A percentile compares a stretch with the other conserved stretches of the same genome.
These are phyloP conservation scores for Decapterus maruadsi DNA, from an alignment of 2,797 vertebrate genomes.

Conservation along the genomic window DNA sequence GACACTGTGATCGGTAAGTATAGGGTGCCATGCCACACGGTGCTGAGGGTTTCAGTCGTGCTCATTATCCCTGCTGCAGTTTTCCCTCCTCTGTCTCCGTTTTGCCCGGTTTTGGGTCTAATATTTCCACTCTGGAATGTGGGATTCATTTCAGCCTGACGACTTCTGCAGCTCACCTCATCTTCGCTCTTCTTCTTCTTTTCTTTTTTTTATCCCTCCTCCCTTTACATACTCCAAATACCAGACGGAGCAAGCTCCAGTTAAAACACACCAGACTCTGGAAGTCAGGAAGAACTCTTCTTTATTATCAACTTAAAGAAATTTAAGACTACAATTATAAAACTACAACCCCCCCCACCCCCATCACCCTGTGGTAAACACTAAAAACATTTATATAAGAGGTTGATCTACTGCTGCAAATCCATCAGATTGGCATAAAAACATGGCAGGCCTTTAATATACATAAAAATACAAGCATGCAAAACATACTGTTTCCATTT, in stretches of 20 bases:
- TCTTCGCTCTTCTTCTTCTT: not conserved
- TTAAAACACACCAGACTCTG: constrained; percentile 35
- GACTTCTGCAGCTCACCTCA: constrained; percentile 73
- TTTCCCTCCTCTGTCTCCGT: not conserved
- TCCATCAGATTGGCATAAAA: not conserved
- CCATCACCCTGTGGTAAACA: not conserved
- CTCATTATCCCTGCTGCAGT: constrained; percentile 1
- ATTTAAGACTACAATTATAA: constrained; percentile 3
- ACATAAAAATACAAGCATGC: constrained; percentile 51
- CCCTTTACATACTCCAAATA: constrained; percentile 63
- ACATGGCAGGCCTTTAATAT: no score
- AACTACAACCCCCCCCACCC: not conserved
- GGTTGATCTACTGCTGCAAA: constrained; percentile 17
- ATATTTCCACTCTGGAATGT: constrained; percentile 74
- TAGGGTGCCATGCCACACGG: not conserved
- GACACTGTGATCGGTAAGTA: constrained; percentile 11
- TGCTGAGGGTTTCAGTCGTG: constrained; percentile 17
- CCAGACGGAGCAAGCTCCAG: constrained; percentile 45
- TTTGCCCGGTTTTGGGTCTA: constrained; percentile 37
- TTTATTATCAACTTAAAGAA: constrained; percentile 47
- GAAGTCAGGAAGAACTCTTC: constrained; percentile 28
- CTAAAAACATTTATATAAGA: not conserved
- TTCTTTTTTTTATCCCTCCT: constrained; percentile 31
- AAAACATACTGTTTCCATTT: constrained; percentile 23
- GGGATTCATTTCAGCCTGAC: constrained; percentile 63